Evolutionary conservation across 2,888 invertebrate genomes (phyloP), one percentile per base, ranked within the genome.

Genomic region (Neoascia interrupta): DNA sequence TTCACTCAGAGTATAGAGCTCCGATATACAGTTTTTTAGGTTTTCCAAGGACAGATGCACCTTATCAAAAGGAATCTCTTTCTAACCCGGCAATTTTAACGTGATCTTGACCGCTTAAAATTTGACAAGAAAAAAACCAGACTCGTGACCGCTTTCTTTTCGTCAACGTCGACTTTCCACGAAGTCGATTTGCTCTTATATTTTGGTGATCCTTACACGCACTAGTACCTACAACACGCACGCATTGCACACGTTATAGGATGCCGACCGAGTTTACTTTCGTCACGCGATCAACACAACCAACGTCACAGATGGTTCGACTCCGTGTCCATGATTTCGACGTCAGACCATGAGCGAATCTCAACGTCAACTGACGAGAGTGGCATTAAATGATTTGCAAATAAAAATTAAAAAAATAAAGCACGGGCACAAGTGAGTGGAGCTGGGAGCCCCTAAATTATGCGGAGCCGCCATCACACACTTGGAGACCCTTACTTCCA

Each of bases 361-460:
- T 68, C 73, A 79, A 79, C 79, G 73, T 79, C 79, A 72, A 79
- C 79, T 79, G 79, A 68, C 54, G 66, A 54, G 73, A 79, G 79
- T 79, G 79, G 73, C 79, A 79, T 73, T 79, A 73, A 79, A 68
- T 79, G 79, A 79, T 79, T 79, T 73, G 73, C 79, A 79, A 73
- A 79, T 73, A 73, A 79, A 72, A 79, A 69, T 61, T 51, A 36
- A 61, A 54, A 47, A 23, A 60, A 45, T 18, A 47, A 61, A 63
- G 37, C 8, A 31, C 51, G 60, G 64, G 39, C 43, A 41, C 66
- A 43, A 54, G 34, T 66, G 54, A 60, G 66, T 53, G 64, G 64
- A 49, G 21, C 51, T 15, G n/a, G n/a, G n/a, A n/a, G n/a, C 49
- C 13, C 58, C 64, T 51, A 53, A 58, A 51, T 64, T 60, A 45